phyloP scores from a whole-genome alignment of 2,888 invertebrate species.

The Tricholauxania praeusta region DNA sequence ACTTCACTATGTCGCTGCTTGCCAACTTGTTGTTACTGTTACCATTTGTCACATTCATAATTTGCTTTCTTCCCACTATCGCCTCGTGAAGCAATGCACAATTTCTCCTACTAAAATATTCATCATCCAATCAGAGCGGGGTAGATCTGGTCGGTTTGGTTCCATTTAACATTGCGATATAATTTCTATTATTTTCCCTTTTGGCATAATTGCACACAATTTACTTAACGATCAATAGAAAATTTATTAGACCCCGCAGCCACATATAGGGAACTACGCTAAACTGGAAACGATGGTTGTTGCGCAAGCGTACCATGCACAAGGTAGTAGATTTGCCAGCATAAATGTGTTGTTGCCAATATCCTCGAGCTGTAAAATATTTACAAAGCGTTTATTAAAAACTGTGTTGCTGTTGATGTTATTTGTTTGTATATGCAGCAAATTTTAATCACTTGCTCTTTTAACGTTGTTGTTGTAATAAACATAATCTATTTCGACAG shows the following conservation, averaged over 20 bases:
- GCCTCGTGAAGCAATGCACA: neutral
- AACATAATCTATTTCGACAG: neutral
- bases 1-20: no score
- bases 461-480: neutral
- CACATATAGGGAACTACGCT: constrained; percentile 23
- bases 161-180: constrained; percentile 56
- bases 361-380: constrained; percentile 23
- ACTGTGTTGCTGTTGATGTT: constrained; percentile 23
- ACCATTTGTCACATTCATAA: constrained; percentile 43
- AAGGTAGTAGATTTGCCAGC: constrained; percentile 41
- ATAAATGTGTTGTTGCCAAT: constrained; percentile 28
- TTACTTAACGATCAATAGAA: constrained; percentile 62
- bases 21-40: neutral
- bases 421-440: constrained; percentile 33
- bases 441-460: constrained; percentile 6
- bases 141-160: constrained; percentile 44
- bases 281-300: constrained; percentile 6
- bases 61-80: constrained; percentile 33
- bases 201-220: constrained; percentile 63
- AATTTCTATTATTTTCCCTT: constrained; percentile 63
- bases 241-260: constrained; percentile 62
- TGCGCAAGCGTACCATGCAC: constrained; percentile 50
- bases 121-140: neutral
- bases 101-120: no score
- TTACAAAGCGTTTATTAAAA: constrained; percentile 39